A percentile compares a stretch with the other conserved stretches of the same genome.
These are phyloP conservation scores for Colius striatus DNA, from an alignment of 2,113 vertebrate genomes.

Conservation along the genomic window DNA sequence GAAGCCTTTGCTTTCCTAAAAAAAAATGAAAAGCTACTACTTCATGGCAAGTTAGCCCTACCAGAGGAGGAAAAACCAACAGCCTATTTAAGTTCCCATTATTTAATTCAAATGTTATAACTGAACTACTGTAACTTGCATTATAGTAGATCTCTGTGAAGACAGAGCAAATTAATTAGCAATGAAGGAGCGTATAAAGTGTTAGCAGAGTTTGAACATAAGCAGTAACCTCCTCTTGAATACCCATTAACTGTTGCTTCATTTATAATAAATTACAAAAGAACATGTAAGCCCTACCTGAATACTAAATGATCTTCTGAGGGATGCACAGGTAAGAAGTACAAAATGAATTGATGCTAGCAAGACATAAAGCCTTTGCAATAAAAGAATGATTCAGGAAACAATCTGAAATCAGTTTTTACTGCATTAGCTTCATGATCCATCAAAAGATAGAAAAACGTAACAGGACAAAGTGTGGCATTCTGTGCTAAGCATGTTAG, in stretches of 20 bases:
- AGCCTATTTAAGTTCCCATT: constrained; percentile 37
- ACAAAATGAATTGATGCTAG: not conserved
- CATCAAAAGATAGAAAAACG: not conserved
- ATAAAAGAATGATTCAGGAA: not conserved
- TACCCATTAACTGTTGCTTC: constrained; percentile 8
- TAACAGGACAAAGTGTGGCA: not conserved
- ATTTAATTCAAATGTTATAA: constrained; percentile 20
- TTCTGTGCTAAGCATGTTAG: not conserved
- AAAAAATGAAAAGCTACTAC: not conserved
- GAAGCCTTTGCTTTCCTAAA: not conserved
- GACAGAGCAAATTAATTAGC: constrained; percentile 57
- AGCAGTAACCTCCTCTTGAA: constrained; percentile 40
- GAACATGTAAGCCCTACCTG: not conserved
- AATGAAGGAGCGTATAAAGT: constrained; percentile 57
- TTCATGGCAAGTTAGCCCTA: constrained; percentile 31
- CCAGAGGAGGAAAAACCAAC: constrained; percentile 42
- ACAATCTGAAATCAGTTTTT: not conserved
- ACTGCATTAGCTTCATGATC: not conserved
- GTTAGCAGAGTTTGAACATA: not conserved
- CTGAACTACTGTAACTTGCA: not conserved
- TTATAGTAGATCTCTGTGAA: not conserved
- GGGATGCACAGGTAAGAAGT: not conserved
- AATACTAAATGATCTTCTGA: not conserved
- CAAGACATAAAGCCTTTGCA: not conserved
- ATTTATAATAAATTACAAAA: constrained; percentile 32